Base-by-base conservation (phyloP, 2,797 vertebrate genomes). In the Pseudotriccus pelzelni region DNA sequence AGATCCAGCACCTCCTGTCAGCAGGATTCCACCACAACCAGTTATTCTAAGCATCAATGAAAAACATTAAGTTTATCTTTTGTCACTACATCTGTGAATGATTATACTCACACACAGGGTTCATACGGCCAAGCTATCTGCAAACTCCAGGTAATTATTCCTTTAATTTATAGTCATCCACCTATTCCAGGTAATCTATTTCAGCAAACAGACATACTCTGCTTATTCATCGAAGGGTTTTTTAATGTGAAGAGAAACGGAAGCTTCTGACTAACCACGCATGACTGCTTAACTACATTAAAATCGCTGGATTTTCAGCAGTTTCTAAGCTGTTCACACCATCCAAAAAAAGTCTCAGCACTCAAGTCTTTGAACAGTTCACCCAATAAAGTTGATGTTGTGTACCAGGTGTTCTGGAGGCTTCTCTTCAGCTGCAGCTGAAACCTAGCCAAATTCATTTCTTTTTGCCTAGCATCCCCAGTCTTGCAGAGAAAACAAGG, bases 281-380 rank as follows among this genome's bases (percentile, higher is more conserved):
- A 10, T 50, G 73, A 94, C 60, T 78, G 49, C 74, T 84, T 77
- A 92, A 70, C 74, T 67, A 94, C 85, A 70, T 47, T 67, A 76
- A 89, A 93, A 89, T 72, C 73, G 95, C 85, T 84, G 83, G 34
- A 94, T 93, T 94, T 96, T 81, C 50, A 93, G 82, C 53, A 56
- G 39, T 46, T 74, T 37, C 82, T 68, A 46, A 74, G 93, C 56
- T 84, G 50, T 76, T 77, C 66, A 46, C 80, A 25, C 55, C 36
- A 73, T 43, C 80, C 46, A n/a, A 53, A 69, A 47, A 87, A 69
- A 84, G 60, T 62, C 63, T 69, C 67, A 62, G 49, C 16, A 19
- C 86, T 73, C 63, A 47, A 92, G 82, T 43, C 39, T 87, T 94
- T 68, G 49, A 77, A 43, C 28, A 34, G n/a, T 78, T 93, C 68